Conservation (phyloP, 2,888 invertebrate genomes). For the Pollenia amentaria region DNA sequence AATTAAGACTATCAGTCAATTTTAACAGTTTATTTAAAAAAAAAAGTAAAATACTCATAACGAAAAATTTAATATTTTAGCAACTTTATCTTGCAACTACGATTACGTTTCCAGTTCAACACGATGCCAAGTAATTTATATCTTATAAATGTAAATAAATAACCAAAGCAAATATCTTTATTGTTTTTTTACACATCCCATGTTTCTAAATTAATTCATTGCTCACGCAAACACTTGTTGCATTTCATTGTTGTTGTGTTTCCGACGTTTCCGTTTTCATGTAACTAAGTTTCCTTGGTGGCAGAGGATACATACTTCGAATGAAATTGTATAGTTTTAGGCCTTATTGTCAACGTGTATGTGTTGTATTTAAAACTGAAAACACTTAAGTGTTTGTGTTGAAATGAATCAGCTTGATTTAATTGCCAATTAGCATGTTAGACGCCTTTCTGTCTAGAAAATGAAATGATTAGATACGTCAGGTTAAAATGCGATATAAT, state of each 20-base stretch:
- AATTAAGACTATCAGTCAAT: no score
- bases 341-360: slow-evolving; percentile 9
- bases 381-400: slow-evolving; percentile 36
- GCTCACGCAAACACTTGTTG: slow-evolving; percentile 82
- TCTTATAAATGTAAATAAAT: background rate
- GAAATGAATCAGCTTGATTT: slow-evolving; percentile 57
- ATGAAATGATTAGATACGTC: slow-evolving; percentile 18
- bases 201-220: slow-evolving; percentile 49
- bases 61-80: no score
- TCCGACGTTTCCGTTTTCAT: slow-evolving; percentile 44
- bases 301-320: background rate
- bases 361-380: slow-evolving; percentile 35
- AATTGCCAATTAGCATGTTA: slow-evolving; percentile 62
- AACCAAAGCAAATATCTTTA: background rate
- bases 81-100: no score
- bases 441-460: slow-evolving; percentile 14
- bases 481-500: slow-evolving; percentile 23
- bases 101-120: background rate
- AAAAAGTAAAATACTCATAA: no score
- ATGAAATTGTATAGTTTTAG: slow-evolving; percentile 20
- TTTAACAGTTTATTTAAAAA: no score
- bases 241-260: slow-evolving; percentile 19
- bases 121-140: background rate
- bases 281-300: slow-evolving; percentile 18
- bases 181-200: slow-evolving; percentile 4